These are phyloP conservation scores for Empis stercorea DNA, from an alignment of 2,888 invertebrate species.

Conservation along the genomic window DNA sequence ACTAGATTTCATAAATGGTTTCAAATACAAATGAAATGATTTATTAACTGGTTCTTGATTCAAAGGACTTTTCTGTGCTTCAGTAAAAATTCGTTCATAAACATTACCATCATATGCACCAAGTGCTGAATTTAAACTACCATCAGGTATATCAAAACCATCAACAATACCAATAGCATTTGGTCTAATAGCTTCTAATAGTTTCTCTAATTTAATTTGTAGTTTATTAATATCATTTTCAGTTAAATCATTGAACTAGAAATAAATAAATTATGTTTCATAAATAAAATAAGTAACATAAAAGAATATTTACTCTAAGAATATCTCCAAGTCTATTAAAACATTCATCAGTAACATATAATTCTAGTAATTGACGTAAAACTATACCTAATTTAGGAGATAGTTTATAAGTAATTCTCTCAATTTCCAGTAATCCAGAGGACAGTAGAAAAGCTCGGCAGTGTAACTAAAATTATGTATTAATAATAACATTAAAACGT, in stretches of 20 bases:
- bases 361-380: constrained; percentile 55
- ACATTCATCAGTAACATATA: constrained; percentile 68
- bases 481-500: not conserved
- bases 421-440: constrained; percentile 50
- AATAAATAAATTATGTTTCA: not conserved
- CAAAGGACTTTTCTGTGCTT: constrained; percentile 70
- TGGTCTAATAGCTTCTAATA: constrained; percentile 61
- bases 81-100: constrained; percentile 66
- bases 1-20: constrained; percentile 53
- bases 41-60: constrained; percentile 69
- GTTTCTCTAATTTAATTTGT: constrained; percentile 56
- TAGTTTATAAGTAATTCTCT: constrained; percentile 34
- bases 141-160: constrained; percentile 77
- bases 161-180: constrained; percentile 88
- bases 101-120: constrained; percentile 78
- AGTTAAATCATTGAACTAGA: constrained; percentile 28
- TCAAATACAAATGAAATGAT: constrained; percentile 47
- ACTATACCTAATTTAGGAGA: constrained; percentile 51
- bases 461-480: constrained; percentile 60
- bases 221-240: constrained; percentile 37
- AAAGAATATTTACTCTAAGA: constrained; percentile 60
- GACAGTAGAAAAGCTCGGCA: constrained; percentile 68
- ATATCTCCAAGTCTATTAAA: constrained; percentile 64
- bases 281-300: not conserved
- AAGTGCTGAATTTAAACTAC: constrained; percentile 63